Percentiles rank a stretch among this genome's conserved stretches.
These are phyloP conservation scores for Lithophane leautieri DNA, from an alignment of 2,888 invertebrate species.

Conservation along the genomic window DNA sequence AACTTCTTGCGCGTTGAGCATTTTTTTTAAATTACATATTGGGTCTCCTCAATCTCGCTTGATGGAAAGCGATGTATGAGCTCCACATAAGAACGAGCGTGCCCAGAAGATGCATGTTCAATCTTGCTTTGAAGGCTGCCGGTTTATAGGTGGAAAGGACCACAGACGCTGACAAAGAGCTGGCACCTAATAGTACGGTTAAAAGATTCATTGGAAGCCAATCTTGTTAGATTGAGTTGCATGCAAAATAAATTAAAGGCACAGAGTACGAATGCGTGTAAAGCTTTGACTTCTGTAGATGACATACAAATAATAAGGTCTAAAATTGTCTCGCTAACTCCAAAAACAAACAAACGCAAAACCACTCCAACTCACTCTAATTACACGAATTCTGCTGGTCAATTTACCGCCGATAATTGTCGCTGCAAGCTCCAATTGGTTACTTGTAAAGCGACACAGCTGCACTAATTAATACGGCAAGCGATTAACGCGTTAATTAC, in stretches of 20 bases:
- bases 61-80: not conserved
- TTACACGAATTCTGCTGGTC: constrained; percentile 31
- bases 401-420: constrained; percentile 57
- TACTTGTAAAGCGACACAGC: constrained; percentile 51
- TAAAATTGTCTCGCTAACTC: constrained; percentile 1
- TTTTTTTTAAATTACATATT: not conserved
- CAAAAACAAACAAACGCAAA: constrained; percentile 21
- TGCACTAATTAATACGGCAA: constrained; percentile 60
- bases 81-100: not conserved
- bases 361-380: constrained; percentile 5
- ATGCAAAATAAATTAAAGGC: not conserved
- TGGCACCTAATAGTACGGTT: not conserved
- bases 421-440: constrained; percentile 46
- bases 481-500: constrained; percentile 53
- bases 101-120: not conserved
- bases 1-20: no score
- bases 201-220: not conserved
- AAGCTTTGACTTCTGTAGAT: not conserved
- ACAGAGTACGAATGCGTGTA: not conserved
- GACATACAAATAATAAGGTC: constrained; percentile 1
- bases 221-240: not conserved
- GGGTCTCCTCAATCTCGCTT: accelerated
- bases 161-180: not conserved
- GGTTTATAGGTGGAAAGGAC: not conserved
- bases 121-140: not conserved